Evolutionary conservation across 2,113 vertebrate species (phyloP).

Genomic region (Martes martes): DNA sequence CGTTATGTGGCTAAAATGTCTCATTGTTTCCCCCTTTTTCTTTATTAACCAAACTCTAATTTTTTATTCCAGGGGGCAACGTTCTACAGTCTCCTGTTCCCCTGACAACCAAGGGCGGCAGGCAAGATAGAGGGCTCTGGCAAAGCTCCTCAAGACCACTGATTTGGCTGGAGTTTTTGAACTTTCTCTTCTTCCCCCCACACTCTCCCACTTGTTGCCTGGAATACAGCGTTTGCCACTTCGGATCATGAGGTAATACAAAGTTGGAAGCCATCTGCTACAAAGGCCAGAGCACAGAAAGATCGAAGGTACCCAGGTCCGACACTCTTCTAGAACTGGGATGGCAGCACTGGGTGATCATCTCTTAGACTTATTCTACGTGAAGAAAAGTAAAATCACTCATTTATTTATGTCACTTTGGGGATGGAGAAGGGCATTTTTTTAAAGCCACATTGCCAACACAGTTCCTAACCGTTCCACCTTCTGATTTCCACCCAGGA

Average conservation of each 20-base stretch:
- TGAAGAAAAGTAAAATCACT: background rate
- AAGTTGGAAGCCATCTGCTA: background rate
- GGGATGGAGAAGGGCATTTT: background rate
- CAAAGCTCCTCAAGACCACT: background rate
- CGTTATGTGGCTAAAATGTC: background rate
- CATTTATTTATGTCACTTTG: background rate
- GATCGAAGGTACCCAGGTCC: background rate
- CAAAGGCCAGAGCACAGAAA: background rate
- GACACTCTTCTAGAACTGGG: background rate
- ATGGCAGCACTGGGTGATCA: background rate
- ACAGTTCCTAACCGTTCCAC: background rate
- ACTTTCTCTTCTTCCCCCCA: background rate
- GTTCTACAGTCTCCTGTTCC: background rate
- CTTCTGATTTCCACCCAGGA: background rate
- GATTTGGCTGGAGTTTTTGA: background rate
- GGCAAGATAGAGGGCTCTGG: background rate
- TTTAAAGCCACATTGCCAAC: background rate
- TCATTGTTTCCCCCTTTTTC: background rate
- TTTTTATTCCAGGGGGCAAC: background rate
- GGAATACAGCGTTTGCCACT: background rate
- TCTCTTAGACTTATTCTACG: background rate
- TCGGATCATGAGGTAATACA: background rate
- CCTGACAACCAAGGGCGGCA: background rate
- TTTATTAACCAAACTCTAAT: background rate
- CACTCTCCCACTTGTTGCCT: background rate